A percentile compares a stretch with the other conserved stretches of the same genome.
Evolutionary conservation across 2,888 invertebrate genomes (phyloP).

Genomic region (Neuroscelio doddi): DNA sequence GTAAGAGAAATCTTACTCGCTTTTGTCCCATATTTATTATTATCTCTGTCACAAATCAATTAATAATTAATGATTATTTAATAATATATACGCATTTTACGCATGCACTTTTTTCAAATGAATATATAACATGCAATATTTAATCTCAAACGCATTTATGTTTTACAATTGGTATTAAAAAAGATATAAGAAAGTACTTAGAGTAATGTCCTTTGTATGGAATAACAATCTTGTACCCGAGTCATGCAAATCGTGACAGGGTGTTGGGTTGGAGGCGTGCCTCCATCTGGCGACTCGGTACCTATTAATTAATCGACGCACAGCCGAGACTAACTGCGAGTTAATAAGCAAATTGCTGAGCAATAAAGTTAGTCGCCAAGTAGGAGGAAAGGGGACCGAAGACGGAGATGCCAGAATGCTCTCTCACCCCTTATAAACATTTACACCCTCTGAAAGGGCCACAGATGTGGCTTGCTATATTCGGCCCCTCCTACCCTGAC

Average conservation of each 20-base stretch:
- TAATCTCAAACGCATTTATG: no score
- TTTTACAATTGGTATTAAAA: no score
- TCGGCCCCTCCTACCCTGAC: slow-evolving; percentile 44
- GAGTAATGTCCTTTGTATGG: slow-evolving; percentile 30
- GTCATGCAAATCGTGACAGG: slow-evolving; percentile 39
- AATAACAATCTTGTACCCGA: slow-evolving; percentile 30
- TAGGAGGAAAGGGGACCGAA: slow-evolving; percentile 41
- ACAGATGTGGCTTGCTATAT: slow-evolving; percentile 70
- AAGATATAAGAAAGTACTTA: no score
- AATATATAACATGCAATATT: no score
- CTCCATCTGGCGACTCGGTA: slow-evolving; percentile 67
- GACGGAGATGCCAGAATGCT: slow-evolving; percentile 50
- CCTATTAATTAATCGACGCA: slow-evolving; percentile 70
- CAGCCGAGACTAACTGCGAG: slow-evolving; percentile 71
- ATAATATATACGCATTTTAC: no score
- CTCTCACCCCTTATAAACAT: slow-evolving; percentile 64
- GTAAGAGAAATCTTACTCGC: no score
- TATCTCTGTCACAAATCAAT: no score
- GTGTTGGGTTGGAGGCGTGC: slow-evolving; percentile 57
- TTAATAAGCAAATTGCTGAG: slow-evolving; percentile 72
- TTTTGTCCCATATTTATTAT: no score
- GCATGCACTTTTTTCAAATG: no score
- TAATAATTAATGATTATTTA: no score
- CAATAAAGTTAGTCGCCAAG: slow-evolving; percentile 68
- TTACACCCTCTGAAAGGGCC: slow-evolving; percentile 69